phyloP scores from a whole-genome alignment of 2,888 invertebrate genomes.

The Drosophila robusta region DNA sequence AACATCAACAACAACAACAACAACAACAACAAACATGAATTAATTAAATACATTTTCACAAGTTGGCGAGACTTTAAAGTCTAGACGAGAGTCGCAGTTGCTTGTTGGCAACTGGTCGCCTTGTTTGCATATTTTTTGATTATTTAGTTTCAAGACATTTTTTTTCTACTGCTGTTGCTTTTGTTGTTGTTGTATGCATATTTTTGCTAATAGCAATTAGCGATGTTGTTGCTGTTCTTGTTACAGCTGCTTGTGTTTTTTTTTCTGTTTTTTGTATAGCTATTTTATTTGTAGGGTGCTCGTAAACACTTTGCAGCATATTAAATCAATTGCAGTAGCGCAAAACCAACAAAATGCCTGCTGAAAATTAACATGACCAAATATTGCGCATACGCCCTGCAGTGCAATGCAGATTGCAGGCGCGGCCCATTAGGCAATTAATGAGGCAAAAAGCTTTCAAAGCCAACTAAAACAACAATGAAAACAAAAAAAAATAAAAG shows the following conservation, averaged over 20 bases:
- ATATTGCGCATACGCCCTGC: slow-evolving; percentile 65
- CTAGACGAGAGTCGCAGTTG: slow-evolving; percentile 57
- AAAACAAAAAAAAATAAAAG: background rate
- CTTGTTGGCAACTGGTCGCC: slow-evolving; percentile 65
- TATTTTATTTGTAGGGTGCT: slow-evolving; percentile 41
- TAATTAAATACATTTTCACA: slow-evolving; percentile 76
- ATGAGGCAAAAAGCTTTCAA: slow-evolving; percentile 62
- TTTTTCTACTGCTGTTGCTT: slow-evolving; percentile 36
- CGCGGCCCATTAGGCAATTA: slow-evolving; percentile 78
- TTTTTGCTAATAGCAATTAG: slow-evolving; percentile 67
- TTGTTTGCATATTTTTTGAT: slow-evolving; percentile 75
- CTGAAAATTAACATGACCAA: slow-evolving; percentile 24
- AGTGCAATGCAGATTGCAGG: slow-evolving; percentile 51
- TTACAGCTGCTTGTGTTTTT: slow-evolving; percentile 27
- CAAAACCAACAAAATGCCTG: slow-evolving; percentile 25
- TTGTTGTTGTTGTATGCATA: slow-evolving; percentile 45
- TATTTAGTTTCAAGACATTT: slow-evolving; percentile 61
- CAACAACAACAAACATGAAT: slow-evolving; percentile 59
- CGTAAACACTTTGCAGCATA: slow-evolving; percentile 33
- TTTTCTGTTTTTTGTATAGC: background rate
- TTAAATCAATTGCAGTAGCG: slow-evolving; percentile 30
- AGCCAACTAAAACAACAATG: slow-evolving; percentile 5
- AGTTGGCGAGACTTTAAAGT: slow-evolving; percentile 56
- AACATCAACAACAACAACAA: slow-evolving; percentile 27
- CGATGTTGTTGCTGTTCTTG: slow-evolving; percentile 56